Evolutionary conservation across 2,113 vertebrate genomes (phyloP), one percentile per base, ranked within the genome.

Genomic region (Uria lomvia): DNA sequence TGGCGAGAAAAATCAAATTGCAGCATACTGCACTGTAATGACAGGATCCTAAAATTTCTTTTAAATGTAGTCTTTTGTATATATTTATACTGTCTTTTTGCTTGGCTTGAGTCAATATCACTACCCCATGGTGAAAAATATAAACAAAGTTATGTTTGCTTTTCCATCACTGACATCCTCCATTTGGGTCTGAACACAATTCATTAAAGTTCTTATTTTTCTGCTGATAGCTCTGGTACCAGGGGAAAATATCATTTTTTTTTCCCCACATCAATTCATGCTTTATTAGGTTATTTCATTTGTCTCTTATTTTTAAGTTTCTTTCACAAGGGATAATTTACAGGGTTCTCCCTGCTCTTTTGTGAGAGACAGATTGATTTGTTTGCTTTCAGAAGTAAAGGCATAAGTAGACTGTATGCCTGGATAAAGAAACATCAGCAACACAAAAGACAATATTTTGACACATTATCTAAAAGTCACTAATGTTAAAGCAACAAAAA

Each of bases 231-330:
- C 11, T 49, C 12, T 1, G 2, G 5, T 86, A 81, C 5, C 36
- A 84, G 40, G 43, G 40, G 34, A 84, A 92, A 83, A 53, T 14
- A 27, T 11, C 47, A 2, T 45, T 66, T 62, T 88, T 75, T 56
- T n/a, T 43, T n/a, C 32, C 32, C 12, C 5, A 14, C 67, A 77
- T 43, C 12, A 79, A 42, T 81, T 81, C 29, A 38, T 77, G 34
- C 18, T 88, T 93, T 94, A 70, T 90, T 84, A 71, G 11, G 47
- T 80, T 88, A 86, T 93, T 92, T 86, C 47, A 65, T 42, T 66
- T 90, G 29, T 47, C 63, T 93, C 32, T 93, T 90, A 52, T 58
- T 94, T 96, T 88, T 38, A 74, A 67, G 22, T 55, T 94, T 84
- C 59, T 94, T 86, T 84, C 59, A 68, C 43, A 84, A 52, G 15